These are phyloP conservation scores for Crotophaga sulcirostris DNA, from an alignment of 2,113 vertebrate genomes.

Conservation along the genomic window DNA sequence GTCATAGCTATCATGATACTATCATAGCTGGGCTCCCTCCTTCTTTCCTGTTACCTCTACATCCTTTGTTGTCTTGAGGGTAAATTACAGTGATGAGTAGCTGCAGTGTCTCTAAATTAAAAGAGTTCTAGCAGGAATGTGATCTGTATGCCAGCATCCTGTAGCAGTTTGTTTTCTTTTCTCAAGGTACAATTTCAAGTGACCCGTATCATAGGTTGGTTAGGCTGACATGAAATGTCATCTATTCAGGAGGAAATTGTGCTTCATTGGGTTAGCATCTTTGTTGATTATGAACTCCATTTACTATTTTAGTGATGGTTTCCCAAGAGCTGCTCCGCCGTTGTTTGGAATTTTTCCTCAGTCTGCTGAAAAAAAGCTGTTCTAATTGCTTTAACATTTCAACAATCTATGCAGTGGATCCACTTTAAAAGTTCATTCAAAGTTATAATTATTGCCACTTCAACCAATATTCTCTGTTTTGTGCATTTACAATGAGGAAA, in stretches of 20 bases:
- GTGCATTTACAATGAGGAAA: background rate
- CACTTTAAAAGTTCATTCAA: slow-evolving; percentile 28
- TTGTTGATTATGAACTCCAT: slow-evolving; percentile 26
- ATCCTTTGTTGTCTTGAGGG: background rate
- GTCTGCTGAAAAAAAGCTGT: background rate
- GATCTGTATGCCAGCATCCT: background rate
- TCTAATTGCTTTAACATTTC: slow-evolving; percentile 34
- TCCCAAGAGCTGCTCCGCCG: slow-evolving; percentile 21
- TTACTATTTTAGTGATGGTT: slow-evolving; percentile 22
- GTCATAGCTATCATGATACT: background rate
- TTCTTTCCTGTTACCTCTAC: background rate
- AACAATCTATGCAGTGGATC: background rate
- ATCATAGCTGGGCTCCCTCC: background rate
- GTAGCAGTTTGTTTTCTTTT: background rate
- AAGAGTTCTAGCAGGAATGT: background rate
- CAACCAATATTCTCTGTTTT: background rate
- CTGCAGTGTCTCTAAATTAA: background rate
- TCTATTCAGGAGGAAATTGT: background rate
- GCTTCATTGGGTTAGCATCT: slow-evolving; percentile 35
- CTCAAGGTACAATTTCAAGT: background rate
- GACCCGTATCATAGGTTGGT: background rate
- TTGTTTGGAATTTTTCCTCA: slow-evolving; percentile 3
- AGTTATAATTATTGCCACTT: slow-evolving; percentile 34
- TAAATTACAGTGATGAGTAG: background rate
- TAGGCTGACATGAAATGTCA: background rate